phyloP scores from a whole-genome alignment of 2,113 vertebrate species.

The Isurus oxyrinchus region DNA sequence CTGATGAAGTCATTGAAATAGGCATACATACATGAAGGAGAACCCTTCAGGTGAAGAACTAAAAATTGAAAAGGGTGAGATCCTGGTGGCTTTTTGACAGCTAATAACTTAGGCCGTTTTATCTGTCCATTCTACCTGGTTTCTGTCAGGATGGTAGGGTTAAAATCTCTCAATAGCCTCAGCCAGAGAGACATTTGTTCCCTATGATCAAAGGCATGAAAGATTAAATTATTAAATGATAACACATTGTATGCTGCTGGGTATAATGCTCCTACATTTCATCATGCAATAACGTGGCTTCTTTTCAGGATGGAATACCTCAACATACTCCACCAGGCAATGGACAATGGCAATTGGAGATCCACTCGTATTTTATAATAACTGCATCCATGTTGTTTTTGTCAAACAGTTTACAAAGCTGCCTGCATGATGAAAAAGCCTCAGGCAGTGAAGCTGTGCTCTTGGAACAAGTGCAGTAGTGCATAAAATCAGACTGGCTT shows the following conservation, averaged over 20 bases:
- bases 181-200: not conserved
- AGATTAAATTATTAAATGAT: not conserved
- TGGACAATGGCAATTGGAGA: not conserved
- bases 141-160: not conserved
- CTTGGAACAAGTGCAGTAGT: conserved; percentile 2
- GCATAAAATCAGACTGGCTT: conserved; percentile 13
- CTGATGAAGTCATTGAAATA: not conserved
- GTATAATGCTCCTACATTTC: no score
- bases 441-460: not conserved
- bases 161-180: not conserved
- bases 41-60: not conserved
- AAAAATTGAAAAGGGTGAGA: not conserved
- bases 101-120: not conserved
- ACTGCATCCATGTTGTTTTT: conserved; percentile 13
- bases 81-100: not conserved
- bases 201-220: not conserved
- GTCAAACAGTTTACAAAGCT: not conserved
- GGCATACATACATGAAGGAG: not conserved
- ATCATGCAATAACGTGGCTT: not conserved
- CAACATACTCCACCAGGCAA: not conserved
- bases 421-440: not conserved
- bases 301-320: not conserved
- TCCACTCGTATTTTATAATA: not conserved
- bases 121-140: not conserved
- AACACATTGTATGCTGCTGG: not conserved